These are phyloP conservation scores for Heterotis niloticus DNA, from an alignment of 2,113 vertebrate species.

Conservation along the genomic window DNA sequence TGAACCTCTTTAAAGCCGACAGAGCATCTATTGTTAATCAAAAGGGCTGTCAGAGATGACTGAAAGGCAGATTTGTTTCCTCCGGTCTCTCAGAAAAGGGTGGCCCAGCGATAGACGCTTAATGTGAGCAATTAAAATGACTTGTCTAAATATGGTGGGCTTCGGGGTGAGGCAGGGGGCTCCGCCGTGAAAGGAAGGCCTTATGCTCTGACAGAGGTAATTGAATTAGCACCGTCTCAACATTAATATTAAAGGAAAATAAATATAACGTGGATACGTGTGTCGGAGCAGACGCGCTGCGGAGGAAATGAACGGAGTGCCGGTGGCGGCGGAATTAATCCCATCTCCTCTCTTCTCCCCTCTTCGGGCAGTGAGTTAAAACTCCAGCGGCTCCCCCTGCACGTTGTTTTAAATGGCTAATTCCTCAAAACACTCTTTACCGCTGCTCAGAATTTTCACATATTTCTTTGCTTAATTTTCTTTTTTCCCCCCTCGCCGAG, in stretches of 20 bases:
- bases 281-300: slow-evolving; percentile 62
- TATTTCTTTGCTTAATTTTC: not conserved
- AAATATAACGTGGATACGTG: slow-evolving; percentile 73
- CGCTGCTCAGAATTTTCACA: not conserved
- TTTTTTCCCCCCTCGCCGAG: not conserved
- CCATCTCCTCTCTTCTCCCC: slow-evolving; percentile 29
- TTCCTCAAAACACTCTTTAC: not conserved
- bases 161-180: slow-evolving; percentile 63
- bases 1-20: slow-evolving; percentile 73
- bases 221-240: slow-evolving; percentile 83
- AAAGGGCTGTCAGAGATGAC: slow-evolving; percentile 72
- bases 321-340: slow-evolving; percentile 30
- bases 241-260: slow-evolving; percentile 84
- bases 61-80: slow-evolving; percentile 60
- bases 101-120: slow-evolving; percentile 72
- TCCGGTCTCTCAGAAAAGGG: slow-evolving; percentile 54
- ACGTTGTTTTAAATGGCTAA: slow-evolving; percentile 1
- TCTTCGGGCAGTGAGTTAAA: slow-evolving; percentile 3
- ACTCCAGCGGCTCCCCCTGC: not conserved
- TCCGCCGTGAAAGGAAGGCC: slow-evolving; percentile 52
- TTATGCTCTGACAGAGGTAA: slow-evolving; percentile 57
- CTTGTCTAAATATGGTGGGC: slow-evolving; percentile 78
- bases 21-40: slow-evolving; percentile 70
- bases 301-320: slow-evolving; percentile 39
- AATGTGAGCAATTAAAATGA: slow-evolving; percentile 84